A percentile compares a stretch with the other conserved stretches of the same genome.
Evolutionary conservation across 2,113 vertebrate genomes (phyloP).

Genomic region (Gallinago paraguaiae): DNA sequence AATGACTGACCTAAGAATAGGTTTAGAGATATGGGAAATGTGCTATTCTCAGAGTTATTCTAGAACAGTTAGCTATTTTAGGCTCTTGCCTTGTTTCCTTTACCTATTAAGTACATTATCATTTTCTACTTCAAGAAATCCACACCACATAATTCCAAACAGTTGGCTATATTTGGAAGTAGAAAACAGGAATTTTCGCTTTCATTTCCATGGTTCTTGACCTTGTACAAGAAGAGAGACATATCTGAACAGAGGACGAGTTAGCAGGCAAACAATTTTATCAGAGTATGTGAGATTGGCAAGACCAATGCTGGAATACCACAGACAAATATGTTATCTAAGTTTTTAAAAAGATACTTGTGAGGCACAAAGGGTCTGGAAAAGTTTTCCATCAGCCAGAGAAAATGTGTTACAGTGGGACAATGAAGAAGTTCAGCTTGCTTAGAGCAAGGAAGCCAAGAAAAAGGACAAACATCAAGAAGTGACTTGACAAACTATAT

Average conservation of each 20-base stretch:
- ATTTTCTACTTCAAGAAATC: neutral
- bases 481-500: neutral
- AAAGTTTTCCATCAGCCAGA: neutral
- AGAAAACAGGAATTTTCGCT: neutral
- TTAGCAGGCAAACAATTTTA: neutral
- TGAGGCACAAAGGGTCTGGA: neutral
- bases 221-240: neutral
- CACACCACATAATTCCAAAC: neutral
- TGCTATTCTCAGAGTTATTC: neutral
- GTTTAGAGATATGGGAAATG: neutral
- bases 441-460: neutral
- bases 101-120: neutral
- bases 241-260: neutral
- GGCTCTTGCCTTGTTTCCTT: neutral
- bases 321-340: neutral
- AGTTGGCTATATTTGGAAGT: neutral
- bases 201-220: neutral
- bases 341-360: neutral
- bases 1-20: neutral
- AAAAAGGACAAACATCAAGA: neutral
- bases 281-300: neutral
- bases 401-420: neutral
- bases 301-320: neutral
- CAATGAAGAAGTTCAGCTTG: neutral
- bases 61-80: neutral